Base-by-base conservation (phyloP, 1,140 invertebrate genomes). In the Delia radicum region DNA sequence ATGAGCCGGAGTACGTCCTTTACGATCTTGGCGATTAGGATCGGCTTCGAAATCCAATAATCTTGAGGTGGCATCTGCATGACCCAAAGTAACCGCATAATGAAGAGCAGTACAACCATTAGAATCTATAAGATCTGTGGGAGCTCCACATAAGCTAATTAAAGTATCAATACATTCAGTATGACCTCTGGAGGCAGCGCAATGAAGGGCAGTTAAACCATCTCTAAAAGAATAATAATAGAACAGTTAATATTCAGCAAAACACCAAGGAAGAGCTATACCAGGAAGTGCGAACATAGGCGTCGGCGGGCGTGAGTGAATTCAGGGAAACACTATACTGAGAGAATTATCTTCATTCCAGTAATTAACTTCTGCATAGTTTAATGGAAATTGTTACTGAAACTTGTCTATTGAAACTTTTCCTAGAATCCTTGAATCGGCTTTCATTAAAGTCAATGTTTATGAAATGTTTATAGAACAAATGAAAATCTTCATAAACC, bases 41-140 rank as follows among this genome's bases (percentile, higher is more conserved):
- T 98, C 92, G 3, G 96, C 95, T 3, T 95, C 96, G 69, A 95
- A 91, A 77, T 94, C 92, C 2, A 99, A 88, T 28, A 99, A 87
- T 0, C 96, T 88, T n/a, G 94, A 92, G 0, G 96, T 97, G 48
- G 95, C 95, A 83, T 99, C 96, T 0, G 95, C 94, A 84, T 99
- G 97, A 0, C 97, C 97, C 67, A 98, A 88, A 0, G 97, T 98
- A 0, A 97, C 95, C 2, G 97, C 94, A 85, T 99, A 99, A 86
- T 99, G 98, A 2, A 99, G 86, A 0, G 98, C 94, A 1, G 97
- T 97, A 83, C 97, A 99, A 1, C 96, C 96, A 81, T 97, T 96
- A 13, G 91, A 92, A 84, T 99, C 97, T 1, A 91, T 91, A 5
- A 93, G 89, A 84, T 98, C 95, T 0, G 96, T 93, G 13, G 94